Base-by-base conservation (phyloP, 2,113 vertebrate genomes). In the Sceloporus undulatus region DNA sequence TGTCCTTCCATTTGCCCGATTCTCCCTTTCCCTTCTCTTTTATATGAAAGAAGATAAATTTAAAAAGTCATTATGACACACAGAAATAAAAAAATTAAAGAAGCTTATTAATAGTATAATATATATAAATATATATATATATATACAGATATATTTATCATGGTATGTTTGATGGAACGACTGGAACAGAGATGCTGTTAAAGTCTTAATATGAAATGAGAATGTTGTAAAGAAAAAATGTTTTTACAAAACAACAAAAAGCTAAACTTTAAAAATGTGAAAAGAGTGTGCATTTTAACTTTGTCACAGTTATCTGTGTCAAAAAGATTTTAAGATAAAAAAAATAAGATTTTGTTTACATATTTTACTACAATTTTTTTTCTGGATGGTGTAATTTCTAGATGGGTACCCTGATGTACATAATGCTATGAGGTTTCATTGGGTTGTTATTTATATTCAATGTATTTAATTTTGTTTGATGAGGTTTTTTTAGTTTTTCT, bases 301-400 rank as follows among this genome's bases (percentile, higher is more conserved):
- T 98, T 97, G 98, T 99, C 98, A 98, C 98, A 98, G 98, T 98
- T 97, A 97, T 93, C 98, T 98, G 97, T 98, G 97, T 98, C 97
- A 98, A 98, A 97, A 97, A 91, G 96, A 97, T 94, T 78, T 78
- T 87, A 91, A 93, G 95, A 91, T 9, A 91, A 93, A 92, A 92
- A 94, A 92, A 94, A 93, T 94, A 94, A 97, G 95, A 96, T 97
- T 98, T 97, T 98, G 98, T 98, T 99, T 98, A 98, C 98, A 98
- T 98, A 98, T 98, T 98, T 98, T 98, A 97, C 95, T 98, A 97
- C 97, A 78, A 62, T 78, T 88, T 84, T 97, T 97, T 95, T 97
- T 97, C 96, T 97, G 98, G 96, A 97, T 96, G 97, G 96, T 97
- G 97, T 98, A 97, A 97, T 98, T 98, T 97, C 97, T 97, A 96